phyloP scores from a whole-genome alignment of 2,113 vertebrate genomes.

The Cinclus cinclus region DNA sequence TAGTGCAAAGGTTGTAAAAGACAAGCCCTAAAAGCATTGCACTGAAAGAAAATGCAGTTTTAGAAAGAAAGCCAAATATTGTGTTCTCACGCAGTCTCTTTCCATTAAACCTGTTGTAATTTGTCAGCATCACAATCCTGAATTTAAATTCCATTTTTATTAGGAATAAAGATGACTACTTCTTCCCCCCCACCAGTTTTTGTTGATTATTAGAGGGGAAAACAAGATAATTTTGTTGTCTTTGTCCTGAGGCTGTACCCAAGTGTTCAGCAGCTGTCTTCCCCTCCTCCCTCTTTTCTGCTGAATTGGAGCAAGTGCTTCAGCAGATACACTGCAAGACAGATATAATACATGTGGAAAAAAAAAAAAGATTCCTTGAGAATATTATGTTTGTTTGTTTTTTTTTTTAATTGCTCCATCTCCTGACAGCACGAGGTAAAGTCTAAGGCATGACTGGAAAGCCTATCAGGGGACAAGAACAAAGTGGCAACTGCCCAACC shows the following conservation, averaged over 20 bases:
- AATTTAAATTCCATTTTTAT: neutral
- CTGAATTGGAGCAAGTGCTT: neutral
- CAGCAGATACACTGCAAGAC: neutral
- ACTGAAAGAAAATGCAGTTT: neutral
- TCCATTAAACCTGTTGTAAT: neutral
- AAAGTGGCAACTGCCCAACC: neutral
- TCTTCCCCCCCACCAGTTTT: rapidly evolving
- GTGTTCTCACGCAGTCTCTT: neutral
- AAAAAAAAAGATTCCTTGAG: neutral
- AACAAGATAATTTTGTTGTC: neutral
- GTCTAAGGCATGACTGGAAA: neutral
- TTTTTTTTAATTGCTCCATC: neutral
- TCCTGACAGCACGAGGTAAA: neutral
- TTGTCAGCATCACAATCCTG: neutral
- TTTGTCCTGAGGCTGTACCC: neutral
- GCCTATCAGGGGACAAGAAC: neutral
- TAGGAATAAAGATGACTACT: neutral
- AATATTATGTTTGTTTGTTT: neutral
- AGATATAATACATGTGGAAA: neutral
- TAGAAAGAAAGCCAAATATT: neutral
- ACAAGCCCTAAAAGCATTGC: neutral
- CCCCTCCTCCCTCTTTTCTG: neutral
- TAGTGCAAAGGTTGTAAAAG: neutral
- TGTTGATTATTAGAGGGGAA: neutral
- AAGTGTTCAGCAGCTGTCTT: neutral